Percentiles rank a stretch among this genome's conserved stretches.
These are phyloP conservation scores for Pediacus dermestoides DNA, from an alignment of 2,888 invertebrate genomes.

Conservation along the genomic window DNA sequence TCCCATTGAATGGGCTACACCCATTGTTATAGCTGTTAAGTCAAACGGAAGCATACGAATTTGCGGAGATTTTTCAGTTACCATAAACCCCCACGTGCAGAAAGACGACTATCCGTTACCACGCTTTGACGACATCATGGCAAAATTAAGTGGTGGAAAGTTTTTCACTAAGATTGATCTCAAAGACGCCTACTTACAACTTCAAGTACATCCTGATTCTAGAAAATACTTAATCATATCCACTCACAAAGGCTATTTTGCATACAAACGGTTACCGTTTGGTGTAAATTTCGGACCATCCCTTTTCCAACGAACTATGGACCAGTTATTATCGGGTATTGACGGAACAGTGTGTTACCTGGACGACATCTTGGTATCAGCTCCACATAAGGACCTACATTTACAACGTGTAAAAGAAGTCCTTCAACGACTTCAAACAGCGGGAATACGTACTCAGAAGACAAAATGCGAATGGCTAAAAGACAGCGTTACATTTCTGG, in stretches of 20 bases:
- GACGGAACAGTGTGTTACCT: slow-evolving; percentile 11
- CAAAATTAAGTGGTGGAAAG: slow-evolving; percentile 27
- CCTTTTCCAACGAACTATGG: slow-evolving; percentile 18
- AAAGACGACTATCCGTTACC: slow-evolving; percentile 1
- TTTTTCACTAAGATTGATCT: slow-evolving; percentile 31
- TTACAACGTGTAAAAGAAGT: neutral
- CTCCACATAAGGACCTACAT: slow-evolving; percentile 8
- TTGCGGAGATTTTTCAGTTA: slow-evolving; percentile 32
- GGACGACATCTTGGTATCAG: slow-evolving; percentile 10
- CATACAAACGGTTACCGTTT: slow-evolving; percentile 18
- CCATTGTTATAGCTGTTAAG: slow-evolving; percentile 31
- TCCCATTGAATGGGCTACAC: slow-evolving; percentile 32
- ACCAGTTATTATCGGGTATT: slow-evolving; percentile 15
- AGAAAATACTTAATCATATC: slow-evolving; percentile 2
- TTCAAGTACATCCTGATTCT: slow-evolving; percentile 13
- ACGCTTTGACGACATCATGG: slow-evolving; percentile 1
- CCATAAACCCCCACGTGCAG: slow-evolving; percentile 33
- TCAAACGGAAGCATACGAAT: slow-evolving; percentile 28
- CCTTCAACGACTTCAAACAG: neutral
- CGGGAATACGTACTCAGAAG: slow-evolving; percentile 10
- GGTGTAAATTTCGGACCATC: slow-evolving; percentile 19
- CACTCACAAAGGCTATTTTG: slow-evolving; percentile 12
- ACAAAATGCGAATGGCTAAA: slow-evolving; percentile 16
- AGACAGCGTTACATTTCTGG: slow-evolving; percentile 15
- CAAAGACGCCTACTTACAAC: slow-evolving; percentile 17